These are phyloP conservation scores for Diachasmimorpha longicaudata DNA, from an alignment of 1,140 invertebrate species.

Conservation along the genomic window DNA sequence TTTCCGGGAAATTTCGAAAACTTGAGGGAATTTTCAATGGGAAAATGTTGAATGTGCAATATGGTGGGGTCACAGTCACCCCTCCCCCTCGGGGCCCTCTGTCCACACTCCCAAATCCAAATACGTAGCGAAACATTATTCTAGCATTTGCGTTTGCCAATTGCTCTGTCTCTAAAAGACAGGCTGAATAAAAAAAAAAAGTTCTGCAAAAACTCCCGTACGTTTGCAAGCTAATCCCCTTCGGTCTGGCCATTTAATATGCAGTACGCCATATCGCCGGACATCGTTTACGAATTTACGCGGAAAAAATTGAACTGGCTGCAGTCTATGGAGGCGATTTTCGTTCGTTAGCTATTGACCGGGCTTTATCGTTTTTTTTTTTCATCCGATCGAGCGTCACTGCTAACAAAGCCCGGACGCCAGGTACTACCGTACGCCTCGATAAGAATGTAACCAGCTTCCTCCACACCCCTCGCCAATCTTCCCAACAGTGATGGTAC, in stretches of 20 bases:
- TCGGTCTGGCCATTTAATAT: conserved; percentile 52
- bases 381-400: conserved; percentile 27
- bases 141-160: not conserved
- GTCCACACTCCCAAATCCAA: not conserved
- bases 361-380: conserved; percentile 43
- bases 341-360: conserved; percentile 53
- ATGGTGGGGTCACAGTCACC: no score
- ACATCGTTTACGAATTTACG: conserved; percentile 53
- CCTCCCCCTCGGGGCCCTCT: no score
- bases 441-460: conserved; percentile 20
- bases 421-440: not conserved
- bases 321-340: conserved; percentile 43
- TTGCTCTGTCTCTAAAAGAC: conserved; percentile 26
- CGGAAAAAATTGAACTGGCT: conserved; percentile 44
- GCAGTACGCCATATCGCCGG: conserved; percentile 40
- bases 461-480: not conserved
- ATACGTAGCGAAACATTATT: not conserved
- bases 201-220: conserved; percentile 33
- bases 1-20: no score
- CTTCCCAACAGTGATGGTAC: not conserved
- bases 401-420: conserved; percentile 24
- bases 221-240: conserved; percentile 48
- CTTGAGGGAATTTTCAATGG: no score
- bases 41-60: no score
- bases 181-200: conserved; percentile 46